Conservation (phyloP, 2,113 vertebrate species). For the Cynoglossus semilaevis region DNA sequence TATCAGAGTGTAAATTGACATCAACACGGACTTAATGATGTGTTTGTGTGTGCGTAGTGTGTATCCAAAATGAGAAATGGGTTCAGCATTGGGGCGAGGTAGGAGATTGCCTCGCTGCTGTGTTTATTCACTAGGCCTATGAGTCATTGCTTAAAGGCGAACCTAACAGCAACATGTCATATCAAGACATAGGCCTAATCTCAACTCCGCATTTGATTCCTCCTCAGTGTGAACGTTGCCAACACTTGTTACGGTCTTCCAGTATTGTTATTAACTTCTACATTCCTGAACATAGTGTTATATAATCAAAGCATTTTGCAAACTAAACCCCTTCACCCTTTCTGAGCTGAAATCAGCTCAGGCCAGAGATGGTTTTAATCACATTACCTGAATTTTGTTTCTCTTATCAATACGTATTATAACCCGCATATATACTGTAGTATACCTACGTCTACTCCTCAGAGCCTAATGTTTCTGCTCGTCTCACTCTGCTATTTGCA, state of each 20-base stretch:
- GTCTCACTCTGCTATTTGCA: too few relatives aligned
- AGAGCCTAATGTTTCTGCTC: too few relatives aligned
- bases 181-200: constrained; percentile 51
- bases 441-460: too few relatives aligned
- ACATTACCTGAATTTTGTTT: background rate
- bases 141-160: constrained; percentile 48
- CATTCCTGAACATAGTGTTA: constrained; percentile 59
- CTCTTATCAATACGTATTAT: background rate
- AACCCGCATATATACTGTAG: too few relatives aligned
- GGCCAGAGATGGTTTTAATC: too few relatives aligned
- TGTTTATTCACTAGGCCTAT: constrained; percentile 57
- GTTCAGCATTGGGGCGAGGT: constrained; percentile 35
- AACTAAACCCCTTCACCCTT: constrained; percentile 39
- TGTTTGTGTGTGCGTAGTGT: constrained; percentile 9
- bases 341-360: background rate
- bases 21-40: constrained; percentile 2
- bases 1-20: constrained; percentile 31
- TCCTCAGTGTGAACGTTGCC: constrained; percentile 35
- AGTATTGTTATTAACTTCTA: constrained; percentile 52
- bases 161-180: constrained; percentile 55
- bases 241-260: constrained; percentile 54
- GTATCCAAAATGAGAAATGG: constrained; percentile 25
- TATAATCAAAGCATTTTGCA: constrained; percentile 45
- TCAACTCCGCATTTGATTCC: constrained; percentile 43
- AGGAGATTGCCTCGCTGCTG: constrained; percentile 14